Conservation (phyloP, 2,797 vertebrate species). For the Sibirionetta formosa region DNA sequence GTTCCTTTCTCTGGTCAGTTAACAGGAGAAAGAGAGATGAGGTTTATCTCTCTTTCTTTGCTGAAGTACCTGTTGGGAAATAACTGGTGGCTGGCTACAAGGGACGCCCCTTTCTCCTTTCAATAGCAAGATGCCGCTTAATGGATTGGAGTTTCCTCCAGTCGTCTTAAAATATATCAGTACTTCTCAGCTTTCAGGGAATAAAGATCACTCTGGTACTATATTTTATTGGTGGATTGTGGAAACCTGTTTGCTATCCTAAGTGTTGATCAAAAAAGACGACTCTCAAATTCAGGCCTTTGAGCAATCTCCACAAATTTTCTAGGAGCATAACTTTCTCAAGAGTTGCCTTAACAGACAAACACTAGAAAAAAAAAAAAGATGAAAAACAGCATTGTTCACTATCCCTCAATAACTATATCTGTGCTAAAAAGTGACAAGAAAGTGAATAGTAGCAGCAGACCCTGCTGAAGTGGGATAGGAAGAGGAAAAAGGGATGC, state of each 20-base stretch:
- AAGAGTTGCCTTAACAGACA: not conserved
- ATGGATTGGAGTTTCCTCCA: not conserved
- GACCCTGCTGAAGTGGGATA: not conserved
- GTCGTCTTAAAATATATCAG: not conserved
- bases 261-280: not conserved
- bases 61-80: not conserved
- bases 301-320: not conserved
- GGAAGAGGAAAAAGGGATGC: not conserved
- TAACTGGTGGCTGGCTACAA: not conserved
- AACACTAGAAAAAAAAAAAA: not conserved
- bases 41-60: not conserved
- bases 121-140: not conserved
- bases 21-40: not conserved
- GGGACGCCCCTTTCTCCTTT: not conserved
- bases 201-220: not conserved
- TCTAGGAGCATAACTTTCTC: not conserved
- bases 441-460: not conserved
- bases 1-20: not conserved
- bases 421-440: not conserved
- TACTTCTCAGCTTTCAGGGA: not conserved
- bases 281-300: not conserved
- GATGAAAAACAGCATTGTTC: not conserved
- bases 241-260: not conserved
- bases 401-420: not conserved
- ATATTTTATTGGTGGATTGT: not conserved